Evolutionary conservation across 2,113 vertebrate species (phyloP).

Genomic region (Nipponia nippon): DNA sequence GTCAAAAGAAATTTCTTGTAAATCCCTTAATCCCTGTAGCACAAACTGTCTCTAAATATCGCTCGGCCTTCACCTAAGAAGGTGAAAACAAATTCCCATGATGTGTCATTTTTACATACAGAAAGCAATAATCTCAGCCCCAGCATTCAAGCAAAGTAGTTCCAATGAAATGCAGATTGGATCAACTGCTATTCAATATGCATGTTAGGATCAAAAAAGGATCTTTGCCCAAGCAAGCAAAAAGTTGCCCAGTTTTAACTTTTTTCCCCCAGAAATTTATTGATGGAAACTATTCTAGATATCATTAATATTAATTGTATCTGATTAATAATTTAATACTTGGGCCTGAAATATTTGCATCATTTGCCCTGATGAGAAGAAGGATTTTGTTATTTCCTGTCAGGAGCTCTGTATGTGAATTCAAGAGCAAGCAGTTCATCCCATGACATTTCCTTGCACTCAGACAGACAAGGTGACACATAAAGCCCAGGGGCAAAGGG

Average conservation of each 20-base stretch:
- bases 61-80: neutral
- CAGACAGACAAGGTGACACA: constrained; percentile 68
- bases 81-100: neutral
- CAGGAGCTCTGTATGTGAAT: neutral
- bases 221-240: constrained; percentile 22
- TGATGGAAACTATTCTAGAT: neutral
- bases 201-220: neutral
- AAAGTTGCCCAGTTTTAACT: neutral
- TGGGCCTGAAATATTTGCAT: constrained; percentile 28
- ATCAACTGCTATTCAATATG: neutral
- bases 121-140: neutral
- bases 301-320: neutral
- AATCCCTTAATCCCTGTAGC: neutral
- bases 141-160: constrained; percentile 17
- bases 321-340: constrained; percentile 2
- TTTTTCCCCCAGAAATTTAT: neutral
- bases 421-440: constrained; percentile 24
- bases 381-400: neutral
- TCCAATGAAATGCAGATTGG: constrained; percentile 27
- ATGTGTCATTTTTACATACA: neutral
- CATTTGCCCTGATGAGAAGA: constrained; percentile 6
- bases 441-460: constrained; percentile 50
- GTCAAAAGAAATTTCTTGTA: neutral
- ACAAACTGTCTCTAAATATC: neutral
- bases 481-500: constrained; percentile 66